Percentiles rank a stretch among this genome's conserved stretches.
These are phyloP conservation scores for Liparis tanakae DNA, from an alignment of 2,797 vertebrate genomes.

Conservation along the genomic window DNA sequence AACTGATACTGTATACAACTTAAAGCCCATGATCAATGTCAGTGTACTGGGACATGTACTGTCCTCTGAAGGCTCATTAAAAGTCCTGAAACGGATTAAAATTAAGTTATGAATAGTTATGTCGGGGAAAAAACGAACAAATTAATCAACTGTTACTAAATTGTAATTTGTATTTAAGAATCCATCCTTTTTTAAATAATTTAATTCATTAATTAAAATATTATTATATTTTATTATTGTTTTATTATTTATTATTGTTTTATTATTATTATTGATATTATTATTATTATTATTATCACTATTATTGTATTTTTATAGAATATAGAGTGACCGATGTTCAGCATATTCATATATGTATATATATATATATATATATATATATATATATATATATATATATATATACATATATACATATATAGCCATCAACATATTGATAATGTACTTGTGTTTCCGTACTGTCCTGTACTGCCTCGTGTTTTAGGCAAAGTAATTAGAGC, in stretches of 20 bases:
- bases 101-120: background rate
- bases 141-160: no score
- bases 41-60: constrained; percentile 11
- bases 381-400: no score
- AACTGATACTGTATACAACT: constrained; percentile 25
- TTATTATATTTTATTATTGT: background rate
- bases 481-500: constrained; percentile 29
- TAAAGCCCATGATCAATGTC: constrained; percentile 34
- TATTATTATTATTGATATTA: no score
- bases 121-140: no score
- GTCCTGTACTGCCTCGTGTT: constrained; percentile 25
- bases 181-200: no score
- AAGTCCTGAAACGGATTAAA: constrained; percentile 1
- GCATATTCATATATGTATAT: no score
- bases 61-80: background rate
- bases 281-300: no score
- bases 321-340: background rate
- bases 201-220: no score
- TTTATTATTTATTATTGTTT: no score
- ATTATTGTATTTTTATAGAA: background rate
- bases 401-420: no score
- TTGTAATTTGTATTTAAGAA: no score
- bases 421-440: background rate
- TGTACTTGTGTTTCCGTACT: background rate
- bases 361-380: no score